Percentiles rank a stretch among this genome's conserved stretches.
These are phyloP conservation scores for Nysson spinosus DNA, from an alignment of 2,888 invertebrate species.

Conservation along the genomic window DNA sequence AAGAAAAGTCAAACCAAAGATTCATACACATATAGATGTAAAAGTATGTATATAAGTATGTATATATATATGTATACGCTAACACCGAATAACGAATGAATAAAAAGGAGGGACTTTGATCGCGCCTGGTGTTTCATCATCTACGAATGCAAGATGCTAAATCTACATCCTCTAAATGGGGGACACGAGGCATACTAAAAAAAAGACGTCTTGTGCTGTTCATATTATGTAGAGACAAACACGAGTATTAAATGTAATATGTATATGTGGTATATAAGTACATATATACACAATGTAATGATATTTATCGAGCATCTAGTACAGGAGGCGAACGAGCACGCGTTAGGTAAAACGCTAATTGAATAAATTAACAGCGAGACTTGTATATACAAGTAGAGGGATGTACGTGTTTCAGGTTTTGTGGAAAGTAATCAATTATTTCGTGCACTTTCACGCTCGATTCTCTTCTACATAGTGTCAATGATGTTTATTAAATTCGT, in stretches of 20 bases:
- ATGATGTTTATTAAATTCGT: too few species aligned
- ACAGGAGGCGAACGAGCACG: constrained; percentile 21
- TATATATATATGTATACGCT: constrained; percentile 31
- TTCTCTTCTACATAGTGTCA: too few species aligned
- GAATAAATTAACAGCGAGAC: constrained; percentile 26
- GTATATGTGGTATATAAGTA: constrained; percentile 4
- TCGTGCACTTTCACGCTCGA: too few species aligned
- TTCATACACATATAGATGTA: neutral
- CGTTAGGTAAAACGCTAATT: constrained; percentile 5
- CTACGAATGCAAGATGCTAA: constrained; percentile 62
- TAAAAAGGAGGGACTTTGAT: constrained; percentile 7
- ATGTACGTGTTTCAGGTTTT: neutral
- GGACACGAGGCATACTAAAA: constrained; percentile 43
- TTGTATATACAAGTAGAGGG: constrained; percentile 1
- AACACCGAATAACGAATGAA: constrained; percentile 41
- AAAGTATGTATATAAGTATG: neutral
- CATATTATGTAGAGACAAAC: neutral
- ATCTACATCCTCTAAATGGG: constrained; percentile 57
- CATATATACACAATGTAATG: constrained; percentile 26
- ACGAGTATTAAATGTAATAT: constrained; percentile 2
- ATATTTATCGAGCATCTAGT: constrained; percentile 41
- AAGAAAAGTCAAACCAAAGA: neutral
- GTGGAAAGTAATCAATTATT: too few species aligned
- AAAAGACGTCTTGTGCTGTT: constrained; percentile 7
- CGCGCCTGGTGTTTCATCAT: constrained; percentile 8